These are phyloP conservation scores for Takifugu ocellatus DNA, from an alignment of 2,797 vertebrate genomes.

Conservation along the genomic window DNA sequence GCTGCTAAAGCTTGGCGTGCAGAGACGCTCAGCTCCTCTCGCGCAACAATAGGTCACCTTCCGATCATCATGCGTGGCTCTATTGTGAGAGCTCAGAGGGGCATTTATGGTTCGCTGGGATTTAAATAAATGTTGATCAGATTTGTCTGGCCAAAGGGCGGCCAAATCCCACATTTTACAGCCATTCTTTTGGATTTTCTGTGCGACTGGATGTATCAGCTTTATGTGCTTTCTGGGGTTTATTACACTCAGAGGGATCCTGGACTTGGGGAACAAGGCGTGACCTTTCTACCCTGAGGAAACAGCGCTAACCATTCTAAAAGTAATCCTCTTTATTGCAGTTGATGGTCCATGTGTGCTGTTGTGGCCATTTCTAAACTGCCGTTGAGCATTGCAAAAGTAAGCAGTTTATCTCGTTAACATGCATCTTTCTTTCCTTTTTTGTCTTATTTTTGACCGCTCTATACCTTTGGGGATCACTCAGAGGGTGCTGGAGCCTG, in stretches of 20 bases:
- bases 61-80: conserved; percentile 62
- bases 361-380: too few relatives aligned
- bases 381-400: too few relatives aligned
- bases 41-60: conserved; percentile 57
- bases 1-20: conserved; percentile 52
- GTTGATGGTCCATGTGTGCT: too few relatives aligned
- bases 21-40: conserved; percentile 18
- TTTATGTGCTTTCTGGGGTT: conserved; percentile 20
- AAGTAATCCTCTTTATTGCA: too few relatives aligned
- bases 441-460: too few relatives aligned
- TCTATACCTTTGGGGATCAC: too few relatives aligned
- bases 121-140: conserved; percentile 67
- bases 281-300: too few relatives aligned
- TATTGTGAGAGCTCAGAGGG: conserved; percentile 61
- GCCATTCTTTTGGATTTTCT: conserved; percentile 45
- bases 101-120: conserved; percentile 62
- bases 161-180: conserved; percentile 55
- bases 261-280: too few relatives aligned
- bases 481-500: too few relatives aligned
- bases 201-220: conserved; percentile 23
- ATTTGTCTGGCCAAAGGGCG: conserved; percentile 65
- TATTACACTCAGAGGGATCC: conserved; percentile 1
- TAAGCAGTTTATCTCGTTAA: too few relatives aligned
- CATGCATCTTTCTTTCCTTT: too few relatives aligned
- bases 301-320: too few relatives aligned